Evolutionary conservation across 2,888 invertebrate genomes (phyloP).

Genomic region (Crioceris asparagi): DNA sequence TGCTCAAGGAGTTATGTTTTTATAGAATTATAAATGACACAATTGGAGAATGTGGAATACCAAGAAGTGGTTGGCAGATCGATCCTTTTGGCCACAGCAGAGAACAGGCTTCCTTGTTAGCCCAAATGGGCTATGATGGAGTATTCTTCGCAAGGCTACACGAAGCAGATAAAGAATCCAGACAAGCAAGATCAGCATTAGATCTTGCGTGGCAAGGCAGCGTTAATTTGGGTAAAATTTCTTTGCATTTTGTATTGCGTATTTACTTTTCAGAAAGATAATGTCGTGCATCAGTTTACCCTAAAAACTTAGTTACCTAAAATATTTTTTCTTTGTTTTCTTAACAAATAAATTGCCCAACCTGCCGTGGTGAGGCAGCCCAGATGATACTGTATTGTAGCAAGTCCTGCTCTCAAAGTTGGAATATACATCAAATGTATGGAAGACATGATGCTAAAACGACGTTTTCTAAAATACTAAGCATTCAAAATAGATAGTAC

Average conservation of each 20-base stretch:
- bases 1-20: neutral
- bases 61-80: slow-evolving; percentile 74
- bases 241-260: slow-evolving; percentile 1
- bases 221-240: slow-evolving; percentile 41
- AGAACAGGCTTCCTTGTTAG: slow-evolving; percentile 56
- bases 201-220: slow-evolving; percentile 63
- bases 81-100: slow-evolving; percentile 75
- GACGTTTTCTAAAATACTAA: too few species aligned
- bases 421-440: too few species aligned
- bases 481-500: too few species aligned
- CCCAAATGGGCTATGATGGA: slow-evolving; percentile 61
- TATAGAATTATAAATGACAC: slow-evolving; percentile 38
- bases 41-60: slow-evolving; percentile 62
- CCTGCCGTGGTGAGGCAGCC: too few species aligned
- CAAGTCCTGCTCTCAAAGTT: too few species aligned
- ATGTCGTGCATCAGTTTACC: too few species aligned
- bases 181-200: slow-evolving; percentile 48
- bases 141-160: slow-evolving; percentile 62
- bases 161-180: slow-evolving; percentile 48
- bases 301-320: too few species aligned
- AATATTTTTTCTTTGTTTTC: too few species aligned
- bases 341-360: too few species aligned
- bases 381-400: too few species aligned
- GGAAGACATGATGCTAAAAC: too few species aligned
- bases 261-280: too few species aligned